Evolutionary conservation across 2,888 invertebrate genomes (phyloP).

Genomic region (Parthenolecanium corni): DNA sequence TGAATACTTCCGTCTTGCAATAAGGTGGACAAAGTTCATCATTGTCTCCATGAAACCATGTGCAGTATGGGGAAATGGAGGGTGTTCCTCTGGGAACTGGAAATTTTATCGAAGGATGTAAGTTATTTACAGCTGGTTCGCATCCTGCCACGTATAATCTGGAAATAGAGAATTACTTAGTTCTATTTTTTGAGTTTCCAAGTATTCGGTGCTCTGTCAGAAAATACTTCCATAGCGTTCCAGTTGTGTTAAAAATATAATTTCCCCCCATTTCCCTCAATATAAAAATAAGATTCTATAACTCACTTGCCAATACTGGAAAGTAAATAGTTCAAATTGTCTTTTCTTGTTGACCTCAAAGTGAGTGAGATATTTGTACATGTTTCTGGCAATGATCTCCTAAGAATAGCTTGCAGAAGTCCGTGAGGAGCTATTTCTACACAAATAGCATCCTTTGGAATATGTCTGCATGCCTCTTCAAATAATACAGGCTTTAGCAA

Average conservation of each 20-base stretch:
- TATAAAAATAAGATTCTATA: too few species aligned
- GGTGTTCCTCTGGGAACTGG: slow-evolving; percentile 80
- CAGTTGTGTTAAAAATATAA: too few species aligned
- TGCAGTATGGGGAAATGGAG: slow-evolving; percentile 65
- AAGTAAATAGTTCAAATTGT: slow-evolving; percentile 40
- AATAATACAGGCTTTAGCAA: slow-evolving; percentile 58
- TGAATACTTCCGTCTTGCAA: background rate
- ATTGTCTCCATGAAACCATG: slow-evolving; percentile 60
- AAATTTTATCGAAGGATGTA: slow-evolving; percentile 62
- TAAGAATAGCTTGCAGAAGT: slow-evolving; percentile 73
- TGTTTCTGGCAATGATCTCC: slow-evolving; percentile 49
- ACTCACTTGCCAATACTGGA: slow-evolving; percentile 41
- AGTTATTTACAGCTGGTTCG: slow-evolving; percentile 56
- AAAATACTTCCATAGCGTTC: too few species aligned
- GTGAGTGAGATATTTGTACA: slow-evolving; percentile 29
- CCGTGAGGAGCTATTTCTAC: slow-evolving; percentile 88
- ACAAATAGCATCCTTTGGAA: slow-evolving; percentile 68
- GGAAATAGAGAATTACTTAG: background rate
- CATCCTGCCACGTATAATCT: slow-evolving; percentile 62
- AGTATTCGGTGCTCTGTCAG: too few species aligned
- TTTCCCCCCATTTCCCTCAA: too few species aligned
- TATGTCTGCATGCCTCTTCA: slow-evolving; percentile 66
- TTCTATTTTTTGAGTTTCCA: background rate
- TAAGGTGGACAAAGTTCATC: slow-evolving; percentile 33
- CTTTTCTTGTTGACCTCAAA: slow-evolving; percentile 35